Conservation (phyloP, 2,888 invertebrate genomes). For the Laspeyria flexula region DNA sequence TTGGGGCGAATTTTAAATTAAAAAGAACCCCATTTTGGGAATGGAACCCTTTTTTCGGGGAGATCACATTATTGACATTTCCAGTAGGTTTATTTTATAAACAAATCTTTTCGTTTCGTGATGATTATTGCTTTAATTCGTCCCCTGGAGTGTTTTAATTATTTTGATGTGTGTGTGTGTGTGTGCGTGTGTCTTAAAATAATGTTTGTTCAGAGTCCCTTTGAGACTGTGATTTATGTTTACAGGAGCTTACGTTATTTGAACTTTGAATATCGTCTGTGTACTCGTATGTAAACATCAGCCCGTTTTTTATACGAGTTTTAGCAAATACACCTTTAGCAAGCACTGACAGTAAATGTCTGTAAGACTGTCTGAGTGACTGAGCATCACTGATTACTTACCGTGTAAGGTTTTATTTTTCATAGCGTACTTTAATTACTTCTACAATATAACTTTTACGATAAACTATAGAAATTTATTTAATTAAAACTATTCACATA, state of each 20-base stretch:
- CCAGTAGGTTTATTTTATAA: conserved; percentile 27
- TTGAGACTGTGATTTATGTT: conserved; percentile 8
- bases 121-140: conserved; percentile 39
- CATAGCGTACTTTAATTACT: conserved; percentile 5
- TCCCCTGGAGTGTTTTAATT: conserved; percentile 34
- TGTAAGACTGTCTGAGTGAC: too few relatives aligned
- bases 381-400: background rate
- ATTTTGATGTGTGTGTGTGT: conserved; percentile 23
- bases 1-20: conserved; percentile 29
- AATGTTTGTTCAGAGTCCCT: conserved; percentile 29
- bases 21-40: conserved; percentile 31
- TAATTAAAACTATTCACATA: conserved; percentile 16
- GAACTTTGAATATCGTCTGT: background rate
- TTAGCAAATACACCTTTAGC: too few relatives aligned
- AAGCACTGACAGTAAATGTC: too few relatives aligned
- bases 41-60: conserved; percentile 41
- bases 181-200: conserved; percentile 15
- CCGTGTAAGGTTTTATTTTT: background rate
- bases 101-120: conserved; percentile 35
- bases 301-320: too few relatives aligned
- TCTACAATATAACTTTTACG: conserved; percentile 14
- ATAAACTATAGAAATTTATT: conserved; percentile 15
- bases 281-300: too few relatives aligned
- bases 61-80: conserved; percentile 33
- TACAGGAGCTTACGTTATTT: conserved; percentile 1